Evolutionary conservation across 2,888 invertebrate species (phyloP).

Genomic region (Candidula unifasciata): DNA sequence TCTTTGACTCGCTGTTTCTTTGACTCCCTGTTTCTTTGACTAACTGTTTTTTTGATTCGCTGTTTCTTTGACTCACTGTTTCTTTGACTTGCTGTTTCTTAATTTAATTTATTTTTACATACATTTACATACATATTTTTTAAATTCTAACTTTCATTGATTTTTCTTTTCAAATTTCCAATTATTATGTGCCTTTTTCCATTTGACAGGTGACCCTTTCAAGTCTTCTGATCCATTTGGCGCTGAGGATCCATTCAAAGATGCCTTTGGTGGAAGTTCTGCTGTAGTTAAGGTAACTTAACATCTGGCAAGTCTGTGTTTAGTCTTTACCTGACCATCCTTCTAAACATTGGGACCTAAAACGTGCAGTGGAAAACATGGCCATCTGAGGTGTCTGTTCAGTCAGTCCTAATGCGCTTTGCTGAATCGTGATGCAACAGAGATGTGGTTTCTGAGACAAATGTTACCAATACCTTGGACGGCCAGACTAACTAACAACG

Average conservation of each 20-base stretch:
- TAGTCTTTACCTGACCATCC: too few species aligned
- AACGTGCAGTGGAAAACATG: too few species aligned
- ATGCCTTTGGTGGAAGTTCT: conserved; percentile 62
- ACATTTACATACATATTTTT: too few species aligned
- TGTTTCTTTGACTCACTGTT: not conserved
- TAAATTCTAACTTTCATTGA: not conserved
- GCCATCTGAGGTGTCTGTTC: too few species aligned
- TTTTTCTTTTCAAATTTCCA: not conserved
- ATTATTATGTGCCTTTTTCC: not conserved
- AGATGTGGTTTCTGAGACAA: too few species aligned
- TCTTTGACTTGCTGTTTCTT: not conserved
- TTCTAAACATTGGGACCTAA: too few species aligned
- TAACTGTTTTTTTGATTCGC: not conserved
- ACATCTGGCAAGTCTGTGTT: not conserved
- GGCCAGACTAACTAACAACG: too few species aligned
- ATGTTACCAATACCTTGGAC: too few species aligned
- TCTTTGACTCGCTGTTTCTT: not conserved
- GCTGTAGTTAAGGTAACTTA: conserved; percentile 35
- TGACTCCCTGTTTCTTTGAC: not conserved
- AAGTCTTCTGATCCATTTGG: conserved; percentile 81
- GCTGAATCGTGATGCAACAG: too few species aligned
- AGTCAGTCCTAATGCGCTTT: too few species aligned
- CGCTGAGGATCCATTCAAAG: conserved; percentile 73
- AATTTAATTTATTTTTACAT: not conserved
- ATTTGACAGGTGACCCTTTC: conserved; percentile 72